Evolutionary conservation across 1,140 invertebrate genomes (phyloP), one percentile per base, ranked within the genome.

Genomic region (Capitella teleta): DNA sequence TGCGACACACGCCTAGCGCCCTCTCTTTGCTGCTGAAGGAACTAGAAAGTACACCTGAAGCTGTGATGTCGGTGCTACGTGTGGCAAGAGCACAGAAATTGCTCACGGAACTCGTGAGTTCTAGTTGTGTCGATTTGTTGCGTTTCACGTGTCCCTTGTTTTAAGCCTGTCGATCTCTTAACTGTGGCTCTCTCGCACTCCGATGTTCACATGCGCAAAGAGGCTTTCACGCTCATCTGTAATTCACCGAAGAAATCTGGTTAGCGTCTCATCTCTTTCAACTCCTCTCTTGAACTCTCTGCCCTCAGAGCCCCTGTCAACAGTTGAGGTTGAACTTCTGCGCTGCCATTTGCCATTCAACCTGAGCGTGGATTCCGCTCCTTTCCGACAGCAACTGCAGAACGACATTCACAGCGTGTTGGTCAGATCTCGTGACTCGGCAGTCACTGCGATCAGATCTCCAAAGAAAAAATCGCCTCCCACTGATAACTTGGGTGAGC

Each of bases 351-450:
- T 69, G n/a, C 58, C 59, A 1, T 44, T 49, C 40, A 66, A 65
- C 44, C 47, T 69, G 37, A 67, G 64, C 42, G 51, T 64, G 34
- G 64, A 67, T 38, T 65, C 61, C 1, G 59, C 66, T 21, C 58
- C 64, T 28, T 69, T 69, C 36, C 57, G 45, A n/a, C 45, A 47
- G 18, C 45, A 37, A 19, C 26, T 47, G 16, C 45, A 36, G 45
- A 34, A 26, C 4, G 21, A 66, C 46, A 38, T 50, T 21, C 18
- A 18, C 5, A 18, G 36, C n/a, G 37, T 30, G 2, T 19, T 53
- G 37, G 26, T 40, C 1, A 38, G 36, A n/a, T 14, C 18, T 1
- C 4, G 32, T 8, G 49, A 50, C 19, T 25, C n/a, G 10, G 42
- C 42, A 21, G 4, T 44, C 6, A 26, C 42, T 25, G 10, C 10